Base-by-base conservation (phyloP, 1,140 invertebrate species). In the Ceratina calcarata region DNA sequence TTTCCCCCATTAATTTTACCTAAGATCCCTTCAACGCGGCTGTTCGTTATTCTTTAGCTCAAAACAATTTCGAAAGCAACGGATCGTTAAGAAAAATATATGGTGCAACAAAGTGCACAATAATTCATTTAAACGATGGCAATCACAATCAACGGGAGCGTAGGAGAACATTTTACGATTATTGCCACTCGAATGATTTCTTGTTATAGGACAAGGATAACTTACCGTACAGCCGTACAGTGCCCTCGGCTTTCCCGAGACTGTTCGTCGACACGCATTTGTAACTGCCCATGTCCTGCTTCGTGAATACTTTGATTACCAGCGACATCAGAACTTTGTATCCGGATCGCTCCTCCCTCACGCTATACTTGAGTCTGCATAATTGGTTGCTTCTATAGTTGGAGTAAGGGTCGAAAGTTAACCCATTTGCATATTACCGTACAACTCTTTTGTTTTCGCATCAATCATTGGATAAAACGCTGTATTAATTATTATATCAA, bases 261-360 rank as follows among this genome's bases (percentile, higher is more conserved):
- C 96, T 97, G 92, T 98, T 98, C 78, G 97, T 97, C 71, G 97
- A 97, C 70, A 98, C 96, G 90, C 98, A 98, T 90, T 96, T 97
- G 94, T 98, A 99, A 69, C 96, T 96, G 22, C 97, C 97, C 85
- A 97, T 96, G 92, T 98, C 98, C 24, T 94, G 94, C 80, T 95
- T 92, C 6, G 95, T 94, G 91, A 98, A 97, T 87, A 95, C 94
- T 85, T 95, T 94, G 86, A 99, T 97, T 62, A 95, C 94, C 74
- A 99, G 94, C 94, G 95, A 95, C 95, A 98, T 97, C 81, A 95
- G 95, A 58, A 97, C 96, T 87, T 96, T 97, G 93, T 98, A 97
- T 27, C 95, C 95, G 24, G 95, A 94, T 69, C 95, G 95, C 85
- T 96, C 96, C 90, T 98, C 97, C 64, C 95, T 94, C 77, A 98